A percentile compares a stretch with the other conserved stretches of the same genome.
Conservation (phyloP, 2,113 vertebrate species). For the Pterocles burchelli region DNA sequence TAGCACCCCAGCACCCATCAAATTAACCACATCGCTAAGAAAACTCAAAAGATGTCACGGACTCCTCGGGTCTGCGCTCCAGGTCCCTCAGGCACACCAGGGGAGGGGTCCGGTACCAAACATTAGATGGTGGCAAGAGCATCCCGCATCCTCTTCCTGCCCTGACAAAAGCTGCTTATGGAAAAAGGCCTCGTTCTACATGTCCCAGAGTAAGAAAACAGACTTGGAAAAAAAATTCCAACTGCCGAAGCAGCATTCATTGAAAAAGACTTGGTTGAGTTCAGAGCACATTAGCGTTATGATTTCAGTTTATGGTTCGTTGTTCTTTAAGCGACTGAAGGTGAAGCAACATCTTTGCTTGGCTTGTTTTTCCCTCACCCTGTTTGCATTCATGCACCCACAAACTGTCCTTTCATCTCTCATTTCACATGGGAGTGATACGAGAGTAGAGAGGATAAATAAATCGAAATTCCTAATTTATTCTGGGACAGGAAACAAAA, state of each 20-base stretch:
- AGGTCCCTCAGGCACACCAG: not conserved
- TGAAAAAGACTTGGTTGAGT: not conserved
- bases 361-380: not conserved
- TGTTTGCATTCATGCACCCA: not conserved
- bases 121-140: not conserved
- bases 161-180: not conserved
- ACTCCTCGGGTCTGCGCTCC: not conserved
- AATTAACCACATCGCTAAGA: not conserved
- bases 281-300: not conserved
- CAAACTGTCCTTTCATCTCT: not conserved
- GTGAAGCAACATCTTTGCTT: not conserved
- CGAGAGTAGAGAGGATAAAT: not conserved
- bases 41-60: not conserved
- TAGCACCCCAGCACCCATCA: not conserved
- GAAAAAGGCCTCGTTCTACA: not conserved
- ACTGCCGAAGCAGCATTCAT: not conserved
- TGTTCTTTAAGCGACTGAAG: not conserved
- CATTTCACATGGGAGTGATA: not conserved
- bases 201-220: not conserved
- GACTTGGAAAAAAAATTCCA: not conserved
- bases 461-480: not conserved
- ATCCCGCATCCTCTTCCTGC: not conserved
- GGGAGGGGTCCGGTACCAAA: not conserved
- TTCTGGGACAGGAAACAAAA: not conserved
- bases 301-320: not conserved